These are phyloP conservation scores for Glossophaga mutica DNA, from an alignment of 2,797 vertebrate species.

Conservation along the genomic window DNA sequence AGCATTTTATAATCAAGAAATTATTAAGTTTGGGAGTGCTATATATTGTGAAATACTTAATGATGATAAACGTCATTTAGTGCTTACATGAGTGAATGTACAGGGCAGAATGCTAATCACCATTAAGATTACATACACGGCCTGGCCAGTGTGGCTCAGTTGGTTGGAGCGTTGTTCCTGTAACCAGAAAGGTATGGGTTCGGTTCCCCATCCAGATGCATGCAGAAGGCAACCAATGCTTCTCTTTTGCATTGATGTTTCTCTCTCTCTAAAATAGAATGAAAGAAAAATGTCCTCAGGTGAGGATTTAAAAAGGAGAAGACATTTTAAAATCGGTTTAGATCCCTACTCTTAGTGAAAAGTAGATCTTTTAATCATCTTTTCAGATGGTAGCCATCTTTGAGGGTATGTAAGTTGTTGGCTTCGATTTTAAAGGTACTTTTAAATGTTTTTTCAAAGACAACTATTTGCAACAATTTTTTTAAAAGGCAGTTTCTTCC, in stretches of 20 bases:
- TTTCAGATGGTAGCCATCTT: conserved; percentile 5
- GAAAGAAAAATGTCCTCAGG: no score
- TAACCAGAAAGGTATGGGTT: no score
- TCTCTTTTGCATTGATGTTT: no score
- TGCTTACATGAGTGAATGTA: neutral
- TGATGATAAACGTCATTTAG: neutral
- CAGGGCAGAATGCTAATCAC: neutral
- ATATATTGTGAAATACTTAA: no score
- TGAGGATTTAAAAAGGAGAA: neutral
- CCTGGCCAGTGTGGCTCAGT: no score
- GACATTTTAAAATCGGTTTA: conserved; percentile 20
- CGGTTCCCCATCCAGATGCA: no score
- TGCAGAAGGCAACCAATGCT: no score
- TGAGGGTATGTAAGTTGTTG: neutral
- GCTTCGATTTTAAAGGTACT: conserved; percentile 19
- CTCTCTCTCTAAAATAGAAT: no score
- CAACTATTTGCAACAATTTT: neutral
- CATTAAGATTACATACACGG: neutral
- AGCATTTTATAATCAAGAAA: neutral
- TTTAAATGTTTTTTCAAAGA: conserved; percentile 12
- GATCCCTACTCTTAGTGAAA: neutral
- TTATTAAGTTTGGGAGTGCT: neutral
- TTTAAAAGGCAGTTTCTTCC: neutral
- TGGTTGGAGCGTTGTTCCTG: no score
- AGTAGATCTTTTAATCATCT: neutral